These are phyloP conservation scores for Chrysotoxum bicinctum DNA, from an alignment of 2,888 invertebrate genomes.

Conservation along the genomic window DNA sequence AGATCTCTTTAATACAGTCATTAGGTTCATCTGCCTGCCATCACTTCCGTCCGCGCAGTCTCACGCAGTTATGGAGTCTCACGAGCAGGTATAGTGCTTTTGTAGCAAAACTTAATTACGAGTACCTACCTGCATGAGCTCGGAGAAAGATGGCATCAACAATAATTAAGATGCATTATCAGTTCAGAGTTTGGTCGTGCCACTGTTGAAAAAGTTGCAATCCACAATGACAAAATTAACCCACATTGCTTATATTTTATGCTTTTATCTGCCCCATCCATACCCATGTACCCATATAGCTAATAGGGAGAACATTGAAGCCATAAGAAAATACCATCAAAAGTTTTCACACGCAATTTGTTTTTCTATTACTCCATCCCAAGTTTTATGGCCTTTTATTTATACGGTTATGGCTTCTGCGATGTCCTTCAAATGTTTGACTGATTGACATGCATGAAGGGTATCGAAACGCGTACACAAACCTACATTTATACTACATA, in stretches of 20 bases:
- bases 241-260: neutral
- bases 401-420: slow-evolving; percentile 36
- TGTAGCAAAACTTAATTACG: too few relatives aligned
- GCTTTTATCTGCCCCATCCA: neutral
- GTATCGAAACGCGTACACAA: neutral
- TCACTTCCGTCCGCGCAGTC: too few relatives aligned
- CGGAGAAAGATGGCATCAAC: too few relatives aligned
- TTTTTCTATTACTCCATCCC: slow-evolving; percentile 22
- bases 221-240: slow-evolving; percentile 1
- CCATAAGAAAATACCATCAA: neutral
- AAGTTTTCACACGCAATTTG: slow-evolving; percentile 34
- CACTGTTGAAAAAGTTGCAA: neutral
- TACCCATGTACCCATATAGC: neutral
- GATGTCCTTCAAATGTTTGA: slow-evolving; percentile 61
- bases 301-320: neutral
- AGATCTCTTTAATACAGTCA: too few relatives aligned
- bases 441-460: slow-evolving; percentile 32
- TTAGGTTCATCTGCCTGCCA: too few relatives aligned
- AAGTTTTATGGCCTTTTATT: slow-evolving; percentile 49
- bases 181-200: too few relatives aligned
- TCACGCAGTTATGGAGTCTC: too few relatives aligned
- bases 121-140: too few relatives aligned
- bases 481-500: neutral
- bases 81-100: too few relatives aligned
- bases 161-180: too few relatives aligned